Percentiles rank a stretch among this genome's conserved stretches.
phyloP scores from a whole-genome alignment of 2,797 vertebrate species.

The Pristis pectinata region DNA sequence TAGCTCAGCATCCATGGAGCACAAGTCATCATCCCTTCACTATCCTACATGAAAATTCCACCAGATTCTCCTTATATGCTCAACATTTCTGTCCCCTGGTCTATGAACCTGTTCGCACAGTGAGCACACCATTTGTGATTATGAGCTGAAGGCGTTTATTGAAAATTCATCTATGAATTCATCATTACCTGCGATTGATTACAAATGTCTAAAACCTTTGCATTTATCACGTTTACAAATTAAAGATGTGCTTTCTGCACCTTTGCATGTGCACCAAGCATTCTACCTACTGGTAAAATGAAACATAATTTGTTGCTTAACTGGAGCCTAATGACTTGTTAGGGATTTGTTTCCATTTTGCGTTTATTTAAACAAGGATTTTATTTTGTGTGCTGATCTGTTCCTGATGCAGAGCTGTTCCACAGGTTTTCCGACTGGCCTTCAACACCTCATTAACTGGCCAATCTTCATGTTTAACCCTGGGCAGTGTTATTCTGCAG shows the following conservation, averaged over 20 bases:
- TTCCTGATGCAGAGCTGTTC: not conserved
- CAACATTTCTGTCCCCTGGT: not conserved
- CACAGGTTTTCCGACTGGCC: not conserved
- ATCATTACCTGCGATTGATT: not conserved
- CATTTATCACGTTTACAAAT: conserved; percentile 5
- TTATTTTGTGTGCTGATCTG: not conserved
- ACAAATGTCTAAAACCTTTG: not conserved
- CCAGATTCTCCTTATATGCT: not conserved
- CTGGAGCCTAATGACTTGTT: not conserved
- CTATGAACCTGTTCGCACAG: not conserved
- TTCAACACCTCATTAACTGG: not conserved
- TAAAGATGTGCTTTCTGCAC: not conserved
- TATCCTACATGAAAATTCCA: not conserved
- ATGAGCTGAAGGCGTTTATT: not conserved
- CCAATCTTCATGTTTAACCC: not conserved
- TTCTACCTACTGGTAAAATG: not conserved
- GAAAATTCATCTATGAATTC: not conserved
- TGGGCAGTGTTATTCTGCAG: not conserved
- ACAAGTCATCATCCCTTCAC: not conserved
- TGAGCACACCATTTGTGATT: not conserved
- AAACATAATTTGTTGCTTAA: not conserved
- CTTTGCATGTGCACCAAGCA: not conserved
- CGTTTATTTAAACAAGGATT: not conserved
- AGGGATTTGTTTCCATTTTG: not conserved
- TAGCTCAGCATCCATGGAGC: no score